Base-by-base conservation (phyloP, 2,113 vertebrate genomes). In the Gallinago media region DNA sequence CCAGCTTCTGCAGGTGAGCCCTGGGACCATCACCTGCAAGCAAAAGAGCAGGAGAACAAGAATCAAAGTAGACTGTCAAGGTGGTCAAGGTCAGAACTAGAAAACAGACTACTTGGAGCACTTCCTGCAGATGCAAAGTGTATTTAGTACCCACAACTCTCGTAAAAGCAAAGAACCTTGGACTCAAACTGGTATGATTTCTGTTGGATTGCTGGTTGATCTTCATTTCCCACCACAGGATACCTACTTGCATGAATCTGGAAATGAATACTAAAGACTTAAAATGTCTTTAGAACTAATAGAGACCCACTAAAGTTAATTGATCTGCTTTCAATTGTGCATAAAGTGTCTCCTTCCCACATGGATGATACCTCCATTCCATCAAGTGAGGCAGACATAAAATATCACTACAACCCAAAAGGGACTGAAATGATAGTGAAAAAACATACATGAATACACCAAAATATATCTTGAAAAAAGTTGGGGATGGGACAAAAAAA, bases 1-100 rank as follows among this genome's bases (percentile, higher is more conserved):
- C 99, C 75, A 99, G 91, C 92, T 97, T 99, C 88, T 98, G 98
- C 25, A 99, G 97, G 92, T 99, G 99, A 0, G 99, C 99, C 21
- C 72, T 97, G n/a, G 99, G 99, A 50, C 99, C 99, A 1, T 99
- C 99, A 12, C 99, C 99, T 99, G 96, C 14, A 32, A 50, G 66
- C 26, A 67, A 81, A 34, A 17, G 31, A 85, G 54, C 50, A 58
- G 52, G 11, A 80, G 8, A 74, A n/a, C 29, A 11, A 29, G 15
- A 67, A 50, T 17, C 34, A 72, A 62, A 75, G 49, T 3, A 49
- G 38, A 11, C 3, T 46, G 16, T 31, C 36, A 42, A 18, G 21
- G 10, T 40, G 23, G 42, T 54, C 62, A 58, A 46, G 73, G n/a
- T 40, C 36, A 82, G 32, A 68, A 61, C 21, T 36, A 40, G 10